Percentiles rank a stretch among this genome's conserved stretches.
Conservation (phyloP, 2,888 invertebrate species). For the Syritta pipiens region DNA sequence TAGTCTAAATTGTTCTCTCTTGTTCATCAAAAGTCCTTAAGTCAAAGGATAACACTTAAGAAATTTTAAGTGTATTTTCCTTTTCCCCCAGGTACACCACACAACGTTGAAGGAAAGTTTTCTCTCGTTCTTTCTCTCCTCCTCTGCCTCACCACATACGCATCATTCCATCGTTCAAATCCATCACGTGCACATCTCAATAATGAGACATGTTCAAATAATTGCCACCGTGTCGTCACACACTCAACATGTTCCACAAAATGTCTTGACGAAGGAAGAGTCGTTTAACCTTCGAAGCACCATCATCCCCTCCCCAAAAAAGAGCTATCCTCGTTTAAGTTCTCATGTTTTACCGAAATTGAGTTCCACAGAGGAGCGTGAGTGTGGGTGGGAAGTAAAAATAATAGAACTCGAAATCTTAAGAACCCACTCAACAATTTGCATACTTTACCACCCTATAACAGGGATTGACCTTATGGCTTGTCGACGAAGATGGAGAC, state of each 20-base stretch:
- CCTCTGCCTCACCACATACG: no score
- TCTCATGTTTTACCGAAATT: conserved; percentile 57
- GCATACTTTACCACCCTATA: conserved; percentile 62
- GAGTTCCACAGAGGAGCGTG: conserved; percentile 38
- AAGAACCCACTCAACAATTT: conserved; percentile 68
- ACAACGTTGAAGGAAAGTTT: no score
- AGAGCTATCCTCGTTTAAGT: conserved; percentile 54
- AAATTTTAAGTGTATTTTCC: no score
- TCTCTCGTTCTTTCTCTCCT: no score
- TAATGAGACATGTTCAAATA: conserved; percentile 66
- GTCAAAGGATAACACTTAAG: no score
- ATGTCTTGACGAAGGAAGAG: conserved; percentile 13
- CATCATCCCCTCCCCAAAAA: neutral
- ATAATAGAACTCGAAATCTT: conserved; percentile 65
- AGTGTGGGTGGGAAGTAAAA: conserved; percentile 41
- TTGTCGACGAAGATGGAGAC: neutral
- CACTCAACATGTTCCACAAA: conserved; percentile 36
- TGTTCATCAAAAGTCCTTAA: no score
- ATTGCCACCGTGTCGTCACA: conserved; percentile 65
- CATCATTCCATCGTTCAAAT: conserved; percentile 18
- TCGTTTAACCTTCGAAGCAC: neutral
- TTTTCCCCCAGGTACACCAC: no score
- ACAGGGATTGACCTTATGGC: conserved; percentile 65
- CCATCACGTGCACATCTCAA: conserved; percentile 63
- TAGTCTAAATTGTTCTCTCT: no score